phyloP scores from a whole-genome alignment of 2,888 invertebrate species.

The Andricus curvator region DNA sequence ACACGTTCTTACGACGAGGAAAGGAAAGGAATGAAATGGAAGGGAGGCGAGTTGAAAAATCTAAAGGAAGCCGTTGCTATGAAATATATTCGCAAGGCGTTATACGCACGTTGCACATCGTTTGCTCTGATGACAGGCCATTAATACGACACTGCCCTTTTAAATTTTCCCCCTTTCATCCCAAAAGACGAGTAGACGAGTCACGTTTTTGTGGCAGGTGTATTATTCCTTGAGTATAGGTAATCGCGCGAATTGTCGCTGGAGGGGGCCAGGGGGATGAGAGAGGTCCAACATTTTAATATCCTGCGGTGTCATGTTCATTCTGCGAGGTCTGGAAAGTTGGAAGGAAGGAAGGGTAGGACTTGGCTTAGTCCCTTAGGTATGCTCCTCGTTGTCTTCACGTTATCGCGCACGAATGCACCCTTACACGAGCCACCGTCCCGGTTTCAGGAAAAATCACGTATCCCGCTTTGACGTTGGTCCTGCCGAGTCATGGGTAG shows the following conservation, averaged over 20 bases:
- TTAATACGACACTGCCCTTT: constrained; percentile 51
- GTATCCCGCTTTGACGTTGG: constrained; percentile 49
- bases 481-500: constrained; percentile 27
- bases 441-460: constrained; percentile 63
- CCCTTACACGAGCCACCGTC: constrained; percentile 50
- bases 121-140: constrained; percentile 51
- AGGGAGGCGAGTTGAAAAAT: constrained; percentile 10
- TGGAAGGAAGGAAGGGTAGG: constrained; percentile 44
- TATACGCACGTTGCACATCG: constrained; percentile 22
- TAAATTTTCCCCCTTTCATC: constrained; percentile 18
- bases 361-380: constrained; percentile 55
- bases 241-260: constrained; percentile 22
- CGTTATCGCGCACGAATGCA: constrained; percentile 68
- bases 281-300: constrained; percentile 68
- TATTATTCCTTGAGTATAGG: constrained; percentile 48
- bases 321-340: constrained; percentile 53
- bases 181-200: constrained; percentile 20
- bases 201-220: constrained; percentile 54
- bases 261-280: constrained; percentile 44
- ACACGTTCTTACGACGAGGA: constrained; percentile 14
- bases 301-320: constrained; percentile 71
- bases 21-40: constrained; percentile 3
- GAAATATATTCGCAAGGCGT: constrained; percentile 30
- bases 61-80: constrained; percentile 19
- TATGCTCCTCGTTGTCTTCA: constrained; percentile 64